phyloP scores from a whole-genome alignment of 2,888 invertebrate species.

The Anaspis maculata region DNA sequence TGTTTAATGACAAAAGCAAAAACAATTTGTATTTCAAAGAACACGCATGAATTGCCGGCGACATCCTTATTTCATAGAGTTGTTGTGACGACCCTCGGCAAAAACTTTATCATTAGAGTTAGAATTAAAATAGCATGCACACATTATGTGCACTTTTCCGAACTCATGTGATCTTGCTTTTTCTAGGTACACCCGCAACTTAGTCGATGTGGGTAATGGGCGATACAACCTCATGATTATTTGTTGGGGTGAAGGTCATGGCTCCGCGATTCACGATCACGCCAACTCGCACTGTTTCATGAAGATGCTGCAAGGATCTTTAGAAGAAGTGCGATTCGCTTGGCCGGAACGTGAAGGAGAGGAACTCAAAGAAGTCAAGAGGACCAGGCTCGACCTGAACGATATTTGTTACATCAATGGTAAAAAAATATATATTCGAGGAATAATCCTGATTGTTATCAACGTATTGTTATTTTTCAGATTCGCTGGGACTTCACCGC shows the following conservation, averaged over 20 bases:
- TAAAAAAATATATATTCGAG: conserved; percentile 34
- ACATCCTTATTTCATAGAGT: no score
- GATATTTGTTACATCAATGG: conserved; percentile 94
- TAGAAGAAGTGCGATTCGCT: conserved; percentile 75
- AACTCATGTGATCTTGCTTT: no score
- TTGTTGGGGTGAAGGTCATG: conserved; percentile 97
- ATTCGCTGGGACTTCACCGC: conserved; percentile 88
- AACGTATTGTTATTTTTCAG: conserved; percentile 44
- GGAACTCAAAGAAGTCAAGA: conserved; percentile 47
- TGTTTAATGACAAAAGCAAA: no score
- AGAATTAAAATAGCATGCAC: no score
- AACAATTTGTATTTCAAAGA: no score
- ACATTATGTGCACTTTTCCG: no score
- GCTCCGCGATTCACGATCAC: conserved; percentile 94
- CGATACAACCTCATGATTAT: conserved; percentile 95
- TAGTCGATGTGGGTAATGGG: conserved; percentile 93
- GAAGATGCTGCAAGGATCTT: conserved; percentile 79
- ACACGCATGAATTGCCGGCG: no score
- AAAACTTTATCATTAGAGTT: no score
- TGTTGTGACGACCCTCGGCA: no score
- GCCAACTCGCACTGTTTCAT: conserved; percentile 95
- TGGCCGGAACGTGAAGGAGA: conserved; percentile 57
- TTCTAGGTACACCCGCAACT: conserved; percentile 85
- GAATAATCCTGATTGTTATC: neutral
- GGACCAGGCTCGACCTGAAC: conserved; percentile 59